Conservation (phyloP, 2,888 invertebrate genomes). For the Herminia tarsipennalis region DNA sequence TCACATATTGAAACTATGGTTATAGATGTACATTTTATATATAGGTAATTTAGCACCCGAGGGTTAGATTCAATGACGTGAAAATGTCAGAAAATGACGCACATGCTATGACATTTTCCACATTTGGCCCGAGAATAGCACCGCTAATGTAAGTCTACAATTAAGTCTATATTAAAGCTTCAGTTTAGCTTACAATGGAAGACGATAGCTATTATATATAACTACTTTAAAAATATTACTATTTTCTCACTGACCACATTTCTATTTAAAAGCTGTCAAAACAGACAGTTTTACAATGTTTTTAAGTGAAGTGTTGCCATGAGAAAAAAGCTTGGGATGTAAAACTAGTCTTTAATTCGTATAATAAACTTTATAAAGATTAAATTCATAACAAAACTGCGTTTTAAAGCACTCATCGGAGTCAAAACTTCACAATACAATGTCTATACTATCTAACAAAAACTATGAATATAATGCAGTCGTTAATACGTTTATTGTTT, state of each 20-base stretch:
- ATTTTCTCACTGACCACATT: slow-evolving; percentile 6
- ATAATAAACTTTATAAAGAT: slow-evolving; percentile 9
- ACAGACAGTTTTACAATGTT: no score
- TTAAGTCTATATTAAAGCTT: slow-evolving; percentile 78
- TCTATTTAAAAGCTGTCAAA: background rate
- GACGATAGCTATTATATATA: slow-evolving; percentile 51
- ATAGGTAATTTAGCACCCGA: slow-evolving; percentile 28
- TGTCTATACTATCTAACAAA: background rate
- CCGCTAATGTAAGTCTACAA: slow-evolving; percentile 54
- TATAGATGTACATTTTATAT: no score
- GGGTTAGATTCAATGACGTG: slow-evolving; percentile 9
- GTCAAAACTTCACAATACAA: slow-evolving; percentile 21
- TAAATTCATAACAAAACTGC: slow-evolving; percentile 30
- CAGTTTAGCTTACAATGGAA: slow-evolving; percentile 70
- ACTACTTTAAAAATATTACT: slow-evolving; percentile 12
- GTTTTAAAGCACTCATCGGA: slow-evolving; percentile 55
- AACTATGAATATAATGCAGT: slow-evolving; percentile 1
- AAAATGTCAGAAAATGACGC: slow-evolving; percentile 10
- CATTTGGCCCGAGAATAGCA: slow-evolving; percentile 45
- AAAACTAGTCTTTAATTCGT: slow-evolving; percentile 10
- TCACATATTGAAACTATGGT: no score
- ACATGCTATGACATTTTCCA: slow-evolving; percentile 17
- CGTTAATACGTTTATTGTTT: slow-evolving; percentile 1
- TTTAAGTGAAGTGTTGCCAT: slow-evolving; percentile 1
- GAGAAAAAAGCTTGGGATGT: slow-evolving; percentile 15